Evolutionary conservation across 2,113 vertebrate species (phyloP).

Genomic region (Vireo altiloquus): DNA sequence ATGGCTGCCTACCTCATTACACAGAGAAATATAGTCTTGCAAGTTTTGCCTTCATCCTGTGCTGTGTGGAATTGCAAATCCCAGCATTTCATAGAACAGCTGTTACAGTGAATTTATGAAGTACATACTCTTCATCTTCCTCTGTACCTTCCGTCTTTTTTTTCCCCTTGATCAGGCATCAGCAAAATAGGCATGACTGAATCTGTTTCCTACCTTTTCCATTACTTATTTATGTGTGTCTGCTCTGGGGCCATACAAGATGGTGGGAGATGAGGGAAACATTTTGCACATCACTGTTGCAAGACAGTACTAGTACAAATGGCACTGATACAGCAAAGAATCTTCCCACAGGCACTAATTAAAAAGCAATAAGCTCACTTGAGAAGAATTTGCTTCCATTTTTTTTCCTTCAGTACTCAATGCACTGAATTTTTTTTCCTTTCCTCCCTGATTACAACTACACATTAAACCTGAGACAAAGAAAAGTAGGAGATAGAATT

Average conservation of each 20-base stretch:
- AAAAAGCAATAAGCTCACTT: slow-evolving; percentile 54
- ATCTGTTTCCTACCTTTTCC: neutral
- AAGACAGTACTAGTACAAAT: slow-evolving; percentile 28
- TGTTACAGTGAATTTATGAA: slow-evolving; percentile 1
- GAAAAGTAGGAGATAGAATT: neutral
- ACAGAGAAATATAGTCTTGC: neutral
- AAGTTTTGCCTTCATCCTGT: neutral
- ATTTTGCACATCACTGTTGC: slow-evolving; percentile 55
- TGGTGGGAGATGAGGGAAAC: slow-evolving; percentile 23
- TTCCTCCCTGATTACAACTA: slow-evolving; percentile 1
- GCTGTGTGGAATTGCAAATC: neutral
- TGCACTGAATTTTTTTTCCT: neutral
- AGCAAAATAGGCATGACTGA: slow-evolving; percentile 33
- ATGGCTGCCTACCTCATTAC: slow-evolving; percentile 48
- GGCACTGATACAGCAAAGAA: neutral
- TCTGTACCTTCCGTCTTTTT: neutral
- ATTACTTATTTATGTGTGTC: slow-evolving; percentile 59
- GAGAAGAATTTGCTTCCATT: neutral
- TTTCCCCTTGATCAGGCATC: neutral
- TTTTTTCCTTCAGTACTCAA: neutral
- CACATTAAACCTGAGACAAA: slow-evolving; percentile 16
- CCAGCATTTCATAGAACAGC: neutral
- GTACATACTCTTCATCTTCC: neutral
- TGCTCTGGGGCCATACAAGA: slow-evolving; percentile 38
- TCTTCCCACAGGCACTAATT: slow-evolving; percentile 71